Conservation (phyloP, 2,113 vertebrate species). For the Cyanoramphus novaezelandiae region DNA sequence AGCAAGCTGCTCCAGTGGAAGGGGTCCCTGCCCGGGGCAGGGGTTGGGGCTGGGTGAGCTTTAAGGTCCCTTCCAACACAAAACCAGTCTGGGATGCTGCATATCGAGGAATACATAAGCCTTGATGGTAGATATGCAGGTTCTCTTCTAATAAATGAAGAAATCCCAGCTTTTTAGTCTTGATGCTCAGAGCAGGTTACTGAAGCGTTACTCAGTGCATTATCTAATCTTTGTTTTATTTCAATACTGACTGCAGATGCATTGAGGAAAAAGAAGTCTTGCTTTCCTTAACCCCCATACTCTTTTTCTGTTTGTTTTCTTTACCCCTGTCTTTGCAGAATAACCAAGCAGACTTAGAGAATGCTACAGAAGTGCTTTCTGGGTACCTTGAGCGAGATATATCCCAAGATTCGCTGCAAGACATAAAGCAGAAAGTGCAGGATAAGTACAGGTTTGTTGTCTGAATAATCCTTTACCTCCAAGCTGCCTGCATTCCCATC, state of each 20-base stretch:
- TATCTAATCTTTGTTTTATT: not conserved
- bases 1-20: not conserved
- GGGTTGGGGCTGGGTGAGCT: not conserved
- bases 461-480: not conserved
- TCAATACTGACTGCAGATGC: not conserved
- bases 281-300: not conserved
- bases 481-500: not conserved
- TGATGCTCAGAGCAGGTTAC: not conserved
- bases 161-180: not conserved
- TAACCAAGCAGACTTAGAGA: constrained; percentile 99
- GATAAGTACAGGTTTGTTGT: constrained; percentile 95
- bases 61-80: not conserved
- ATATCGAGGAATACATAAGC: accelerated
- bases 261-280: not conserved
- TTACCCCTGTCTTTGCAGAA: constrained; percentile 78
- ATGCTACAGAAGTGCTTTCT: constrained; percentile 98
- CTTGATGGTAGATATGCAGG: not conserved
- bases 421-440: constrained; percentile 99
- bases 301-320: not conserved
- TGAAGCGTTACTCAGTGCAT: not conserved
- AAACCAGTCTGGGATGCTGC: not conserved
- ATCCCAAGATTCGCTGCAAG: constrained; percentile 99
- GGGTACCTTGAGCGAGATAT: constrained; percentile 99
- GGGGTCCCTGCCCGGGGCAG: not conserved
- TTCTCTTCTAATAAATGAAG: not conserved